phyloP scores from a whole-genome alignment of 1,140 invertebrate species.

The Nomia melanderi region DNA sequence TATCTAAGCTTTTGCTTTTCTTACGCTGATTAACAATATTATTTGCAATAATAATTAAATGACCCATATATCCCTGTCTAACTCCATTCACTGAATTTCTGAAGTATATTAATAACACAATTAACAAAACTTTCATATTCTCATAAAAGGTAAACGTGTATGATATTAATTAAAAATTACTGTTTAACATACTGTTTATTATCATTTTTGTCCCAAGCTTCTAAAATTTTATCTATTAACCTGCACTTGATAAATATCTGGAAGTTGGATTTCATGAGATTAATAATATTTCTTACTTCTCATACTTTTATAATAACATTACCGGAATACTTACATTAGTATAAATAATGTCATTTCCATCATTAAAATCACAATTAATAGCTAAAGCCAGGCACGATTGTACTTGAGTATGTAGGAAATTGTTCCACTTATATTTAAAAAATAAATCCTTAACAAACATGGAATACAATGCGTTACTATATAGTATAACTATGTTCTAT shows the following conservation, averaged over 20 bases:
- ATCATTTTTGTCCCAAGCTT: constrained; percentile 85
- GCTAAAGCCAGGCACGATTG: constrained; percentile 87
- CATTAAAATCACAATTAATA: constrained; percentile 79
- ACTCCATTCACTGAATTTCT: constrained; percentile 80
- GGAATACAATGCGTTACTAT: constrained; percentile 13
- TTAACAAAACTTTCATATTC: background rate
- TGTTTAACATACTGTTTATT: constrained; percentile 79
- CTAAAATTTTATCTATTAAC: constrained; percentile 85
- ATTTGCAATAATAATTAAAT: constrained; percentile 88
- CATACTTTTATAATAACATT: constrained; percentile 38
- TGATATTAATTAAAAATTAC: constrained; percentile 38
- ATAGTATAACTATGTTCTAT: constrained; percentile 6
- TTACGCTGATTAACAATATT: constrained; percentile 81
- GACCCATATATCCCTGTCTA: constrained; percentile 88
- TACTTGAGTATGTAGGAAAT: constrained; percentile 93
- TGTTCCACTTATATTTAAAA: constrained; percentile 92
- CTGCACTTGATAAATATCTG: constrained; percentile 87
- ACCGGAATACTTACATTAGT: constrained; percentile 79
- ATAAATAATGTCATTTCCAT: constrained; percentile 80
- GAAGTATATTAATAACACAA: constrained; percentile 24
- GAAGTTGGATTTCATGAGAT: constrained; percentile 64
- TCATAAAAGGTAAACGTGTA: background rate
- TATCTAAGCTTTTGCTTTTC: constrained; percentile 75
- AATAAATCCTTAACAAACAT: constrained; percentile 86
- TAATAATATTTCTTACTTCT: background rate